Evolutionary conservation across 2,888 invertebrate genomes (phyloP), one percentile per base, ranked within the genome.

Genomic region (Drosophila emarginata): DNA sequence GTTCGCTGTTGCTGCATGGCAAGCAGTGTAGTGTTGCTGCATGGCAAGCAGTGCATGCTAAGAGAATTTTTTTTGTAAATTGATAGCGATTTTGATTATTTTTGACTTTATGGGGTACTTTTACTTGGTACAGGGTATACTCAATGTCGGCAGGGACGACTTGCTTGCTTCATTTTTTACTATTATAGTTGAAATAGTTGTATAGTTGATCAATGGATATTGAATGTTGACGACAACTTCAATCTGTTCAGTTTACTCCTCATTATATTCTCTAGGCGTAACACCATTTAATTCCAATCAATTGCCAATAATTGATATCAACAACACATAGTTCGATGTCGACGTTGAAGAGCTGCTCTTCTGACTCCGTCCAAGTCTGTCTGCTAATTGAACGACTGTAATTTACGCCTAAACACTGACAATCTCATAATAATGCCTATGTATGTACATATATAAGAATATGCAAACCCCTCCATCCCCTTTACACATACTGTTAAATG

Each of bases 301-400:
- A 82, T 87, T 87, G 85, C 53, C 61, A 67, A 77, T 87, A 87
- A 82, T 87, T 82, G 68, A 68, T 67, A 74, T 68, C 60, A 72
- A 70, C 81, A 78, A 66, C 72, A 71, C 53, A 28, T 56, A 61
- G 61, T 59, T 67, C 61, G 50, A 28, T 15, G 28, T 28, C 32
- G n/a, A 3, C 26, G 45, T 36, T 28, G 64, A 23, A 23, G 67
- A 85, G 70, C 71, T 75, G 81, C 23, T 62, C 50, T 57, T 57
- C 37, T 21, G 61, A 28, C 12, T 45, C 21, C 23, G 15, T 15
- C 15, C 18, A 51, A 45, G 37, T 58, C 39, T 57, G 65, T 62
- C 70, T 74, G 80, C 69, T 87, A 82, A 83, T 87, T 87, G 79
- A 87, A 73, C 87, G 72, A 78, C 70, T 76, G 72, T 79, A 68